Evolutionary conservation across 2,113 vertebrate species (phyloP).

Genomic region (Tapirus terrestris): DNA sequence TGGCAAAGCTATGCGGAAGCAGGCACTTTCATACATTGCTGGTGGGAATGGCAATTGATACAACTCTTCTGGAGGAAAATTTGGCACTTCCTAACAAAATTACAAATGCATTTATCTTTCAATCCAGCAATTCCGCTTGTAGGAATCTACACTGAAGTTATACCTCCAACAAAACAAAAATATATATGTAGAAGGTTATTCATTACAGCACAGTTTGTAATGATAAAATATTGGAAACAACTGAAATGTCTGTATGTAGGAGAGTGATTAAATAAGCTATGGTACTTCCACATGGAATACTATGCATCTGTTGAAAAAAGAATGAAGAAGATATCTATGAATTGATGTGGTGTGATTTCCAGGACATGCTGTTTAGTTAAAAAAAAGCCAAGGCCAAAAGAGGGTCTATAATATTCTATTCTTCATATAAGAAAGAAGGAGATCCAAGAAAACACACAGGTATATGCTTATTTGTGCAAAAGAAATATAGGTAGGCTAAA

Average conservation of each 20-base stretch:
- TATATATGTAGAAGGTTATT: not conserved
- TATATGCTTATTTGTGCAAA: not conserved
- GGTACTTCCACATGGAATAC: not conserved
- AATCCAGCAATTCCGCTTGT: not conserved
- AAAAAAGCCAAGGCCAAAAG: not conserved
- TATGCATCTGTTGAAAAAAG: not conserved
- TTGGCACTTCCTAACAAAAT: not conserved
- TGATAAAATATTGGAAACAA: not conserved
- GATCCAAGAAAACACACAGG: not conserved
- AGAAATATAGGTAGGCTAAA: not conserved
- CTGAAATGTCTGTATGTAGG: not conserved
- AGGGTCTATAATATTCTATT: not conserved
- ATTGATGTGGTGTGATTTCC: not conserved
- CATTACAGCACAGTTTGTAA: not conserved
- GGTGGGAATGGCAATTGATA: not conserved
- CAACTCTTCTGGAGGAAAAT: not conserved
- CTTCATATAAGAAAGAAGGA: not conserved
- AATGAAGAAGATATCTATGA: not conserved
- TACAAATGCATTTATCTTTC: not conserved
- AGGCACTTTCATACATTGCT: not conserved
- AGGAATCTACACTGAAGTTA: not conserved
- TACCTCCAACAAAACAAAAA: not conserved
- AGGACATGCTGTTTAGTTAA: not conserved
- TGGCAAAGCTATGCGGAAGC: not conserved
- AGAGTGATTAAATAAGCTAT: not conserved